A percentile compares a stretch with the other conserved stretches of the same genome.
Evolutionary conservation across 2,888 invertebrate species (phyloP).

Genomic region (Melolontha melolontha): DNA sequence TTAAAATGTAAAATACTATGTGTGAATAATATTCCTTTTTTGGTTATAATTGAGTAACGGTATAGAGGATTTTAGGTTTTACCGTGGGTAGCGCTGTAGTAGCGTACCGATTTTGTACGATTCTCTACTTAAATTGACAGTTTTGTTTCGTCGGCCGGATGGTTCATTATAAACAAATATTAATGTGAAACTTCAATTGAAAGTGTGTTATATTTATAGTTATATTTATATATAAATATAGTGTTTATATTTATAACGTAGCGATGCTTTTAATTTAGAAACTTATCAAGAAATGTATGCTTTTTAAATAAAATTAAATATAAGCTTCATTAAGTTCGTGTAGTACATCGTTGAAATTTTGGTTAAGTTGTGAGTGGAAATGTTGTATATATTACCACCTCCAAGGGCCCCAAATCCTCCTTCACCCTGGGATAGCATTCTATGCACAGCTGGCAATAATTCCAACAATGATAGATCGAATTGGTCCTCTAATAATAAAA

Average conservation of each 20-base stretch:
- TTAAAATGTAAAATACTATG: conserved; percentile 9
- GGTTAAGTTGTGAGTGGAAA: conserved; percentile 47
- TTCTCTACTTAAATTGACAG: conserved; percentile 40
- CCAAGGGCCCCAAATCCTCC: conserved; percentile 66
- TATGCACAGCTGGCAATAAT: conserved; percentile 56
- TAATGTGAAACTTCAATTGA: conserved; percentile 3
- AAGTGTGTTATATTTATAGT: too few relatives aligned
- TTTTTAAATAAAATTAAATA: conserved; percentile 6
- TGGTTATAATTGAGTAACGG: conserved; percentile 52
- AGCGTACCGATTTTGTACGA: conserved; percentile 41
- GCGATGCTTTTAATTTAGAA: neutral
- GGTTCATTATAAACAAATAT: conserved; percentile 40
- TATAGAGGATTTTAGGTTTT: conserved; percentile 54
- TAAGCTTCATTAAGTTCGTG: conserved; percentile 21
- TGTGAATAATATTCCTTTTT: conserved; percentile 49
- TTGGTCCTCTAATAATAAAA: conserved; percentile 40
- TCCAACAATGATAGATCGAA: conserved; percentile 47
- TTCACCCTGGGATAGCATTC: conserved; percentile 67
- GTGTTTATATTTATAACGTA: conserved; percentile 15
- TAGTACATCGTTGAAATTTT: conserved; percentile 22
- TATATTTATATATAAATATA: conserved; percentile 24
- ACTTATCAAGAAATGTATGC: conserved; percentile 17
- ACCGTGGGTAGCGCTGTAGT: conserved; percentile 47
- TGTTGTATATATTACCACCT: conserved; percentile 69
- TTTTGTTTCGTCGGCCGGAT: conserved; percentile 43